Evolutionary conservation across 2,797 vertebrate species (phyloP).

Genomic region (Geotrypetes seraphini): DNA sequence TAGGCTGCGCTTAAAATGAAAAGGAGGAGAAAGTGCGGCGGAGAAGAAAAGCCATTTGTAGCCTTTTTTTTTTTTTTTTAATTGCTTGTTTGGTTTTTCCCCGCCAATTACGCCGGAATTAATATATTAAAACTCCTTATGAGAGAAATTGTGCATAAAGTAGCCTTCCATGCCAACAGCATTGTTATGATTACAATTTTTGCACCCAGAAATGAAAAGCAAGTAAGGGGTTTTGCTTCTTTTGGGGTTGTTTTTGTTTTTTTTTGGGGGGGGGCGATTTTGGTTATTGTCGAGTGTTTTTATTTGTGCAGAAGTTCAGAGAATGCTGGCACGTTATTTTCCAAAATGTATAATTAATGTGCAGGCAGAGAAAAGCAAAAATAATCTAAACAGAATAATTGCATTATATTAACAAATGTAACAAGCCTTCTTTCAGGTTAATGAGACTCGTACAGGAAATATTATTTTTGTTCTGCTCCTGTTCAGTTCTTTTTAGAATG

Average conservation of each 20-base stretch:
- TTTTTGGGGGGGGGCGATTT: neutral
- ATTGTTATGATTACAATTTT: conserved; percentile 34
- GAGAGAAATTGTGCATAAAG: conserved; percentile 49
- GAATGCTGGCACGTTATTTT: no score
- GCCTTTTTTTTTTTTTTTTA: no score
- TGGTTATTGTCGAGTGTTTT: no score
- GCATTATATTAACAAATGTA: no score
- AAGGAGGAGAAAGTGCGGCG: conserved; percentile 53
- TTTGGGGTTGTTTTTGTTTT: conserved; percentile 13
- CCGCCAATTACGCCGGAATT: conserved; percentile 58
- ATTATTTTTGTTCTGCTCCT: no score
- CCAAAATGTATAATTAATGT: no score
- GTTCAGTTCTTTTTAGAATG: no score
- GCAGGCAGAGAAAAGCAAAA: no score
- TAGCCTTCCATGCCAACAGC: conserved; percentile 24
- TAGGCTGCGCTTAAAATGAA: conserved; percentile 57
- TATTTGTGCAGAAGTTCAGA: no score
- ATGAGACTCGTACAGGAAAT: no score
- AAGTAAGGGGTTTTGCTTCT: conserved; percentile 16
- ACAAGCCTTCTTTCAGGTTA: no score
- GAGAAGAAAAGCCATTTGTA: conserved; percentile 56
- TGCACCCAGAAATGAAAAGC: conserved; percentile 31
- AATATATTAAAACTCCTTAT: conserved; percentile 62
- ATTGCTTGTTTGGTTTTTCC: conserved; percentile 74
- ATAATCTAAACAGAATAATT: no score